Conservation (phyloP, 1,140 invertebrate species). For the Paralvinella palmiformis region DNA sequence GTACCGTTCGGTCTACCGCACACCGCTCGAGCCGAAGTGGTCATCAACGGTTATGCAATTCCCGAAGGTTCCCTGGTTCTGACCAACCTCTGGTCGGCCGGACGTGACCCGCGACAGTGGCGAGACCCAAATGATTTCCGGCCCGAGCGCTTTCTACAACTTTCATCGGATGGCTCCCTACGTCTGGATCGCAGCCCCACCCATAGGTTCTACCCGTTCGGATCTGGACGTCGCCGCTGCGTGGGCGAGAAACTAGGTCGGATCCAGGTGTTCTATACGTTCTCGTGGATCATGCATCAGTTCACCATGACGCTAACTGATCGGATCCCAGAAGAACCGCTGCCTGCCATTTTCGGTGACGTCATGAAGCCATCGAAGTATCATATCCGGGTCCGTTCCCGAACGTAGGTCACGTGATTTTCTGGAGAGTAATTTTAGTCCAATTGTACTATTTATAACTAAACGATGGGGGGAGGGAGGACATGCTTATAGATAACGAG, state of each 20-base stretch:
- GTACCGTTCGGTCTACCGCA: conserved; percentile 44
- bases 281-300: conserved; percentile 2
- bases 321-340: neutral
- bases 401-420: neutral
- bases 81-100: conserved; percentile 34
- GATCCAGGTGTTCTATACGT: neutral
- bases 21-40: conserved; percentile 25
- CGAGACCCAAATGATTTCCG: conserved; percentile 62
- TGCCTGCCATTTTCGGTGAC: conserved; percentile 12
- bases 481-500: neutral
- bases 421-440: neutral
- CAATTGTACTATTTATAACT: neutral
- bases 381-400: neutral
- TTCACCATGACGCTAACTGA: conserved; percentile 2
- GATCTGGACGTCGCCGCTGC: conserved; percentile 13
- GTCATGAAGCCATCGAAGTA: conserved; percentile 13
- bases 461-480: neutral
- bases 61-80: conserved; percentile 40
- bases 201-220: conserved; percentile 10
- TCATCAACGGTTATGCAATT: conserved; percentile 38
- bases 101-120: conserved; percentile 52
- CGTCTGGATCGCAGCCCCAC: neutral
- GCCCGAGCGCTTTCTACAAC: conserved; percentile 57
- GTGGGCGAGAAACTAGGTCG: conserved; percentile 13
- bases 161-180: neutral